Evolutionary conservation across 2,797 vertebrate genomes (phyloP).

Genomic region (Alcedo atthis): DNA sequence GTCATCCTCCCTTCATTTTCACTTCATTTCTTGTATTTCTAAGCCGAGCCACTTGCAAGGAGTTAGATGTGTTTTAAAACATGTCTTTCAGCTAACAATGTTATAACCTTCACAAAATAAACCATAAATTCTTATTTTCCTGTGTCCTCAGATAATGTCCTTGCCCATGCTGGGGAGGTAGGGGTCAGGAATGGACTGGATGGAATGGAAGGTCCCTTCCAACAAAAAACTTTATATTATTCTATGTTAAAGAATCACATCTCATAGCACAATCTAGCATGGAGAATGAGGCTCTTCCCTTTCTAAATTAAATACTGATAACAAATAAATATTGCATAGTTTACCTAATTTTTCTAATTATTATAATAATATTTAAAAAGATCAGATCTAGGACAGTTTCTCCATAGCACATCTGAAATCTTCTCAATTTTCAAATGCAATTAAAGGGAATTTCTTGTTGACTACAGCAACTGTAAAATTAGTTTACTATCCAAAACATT

Average conservation of each 20-base stretch:
- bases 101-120: background rate
- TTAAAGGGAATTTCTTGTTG: background rate
- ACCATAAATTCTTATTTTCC: background rate
- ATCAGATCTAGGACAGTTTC: background rate
- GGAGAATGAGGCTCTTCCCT: background rate
- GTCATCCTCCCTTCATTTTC: background rate
- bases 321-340: background rate
- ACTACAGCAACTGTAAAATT: background rate
- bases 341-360: background rate
- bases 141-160: background rate
- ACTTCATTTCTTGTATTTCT: background rate
- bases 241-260: background rate
- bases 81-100: background rate
- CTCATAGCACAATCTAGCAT: rapidly evolving
- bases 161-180: too few species aligned
- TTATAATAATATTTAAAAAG: background rate
- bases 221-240: background rate
- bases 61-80: background rate
- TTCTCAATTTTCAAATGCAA: background rate
- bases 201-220: background rate
- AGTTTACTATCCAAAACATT: background rate
- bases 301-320: background rate
- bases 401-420: background rate
- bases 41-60: background rate
- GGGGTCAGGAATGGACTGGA: background rate